phyloP scores from a whole-genome alignment of 2,888 invertebrate species.

The Trachelus stipa region DNA sequence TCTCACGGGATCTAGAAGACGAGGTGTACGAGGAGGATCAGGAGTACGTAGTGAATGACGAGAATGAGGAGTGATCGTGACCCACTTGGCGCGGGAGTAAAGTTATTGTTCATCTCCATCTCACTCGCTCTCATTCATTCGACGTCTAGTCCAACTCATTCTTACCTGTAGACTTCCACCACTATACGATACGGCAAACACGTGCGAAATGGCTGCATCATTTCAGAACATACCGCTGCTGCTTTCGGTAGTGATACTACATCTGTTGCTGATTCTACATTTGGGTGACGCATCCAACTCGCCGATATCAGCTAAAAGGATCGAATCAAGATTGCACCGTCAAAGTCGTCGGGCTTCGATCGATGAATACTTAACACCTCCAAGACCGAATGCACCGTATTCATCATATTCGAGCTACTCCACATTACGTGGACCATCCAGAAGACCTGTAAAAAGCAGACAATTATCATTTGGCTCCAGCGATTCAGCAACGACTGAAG shows the following conservation, averaged over 20 bases:
- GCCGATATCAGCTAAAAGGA: constrained; percentile 28
- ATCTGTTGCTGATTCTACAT: constrained; percentile 37
- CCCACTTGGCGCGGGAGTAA: not conserved
- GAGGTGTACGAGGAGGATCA: not conserved
- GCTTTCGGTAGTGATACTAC: not conserved
- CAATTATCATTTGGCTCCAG: not conserved
- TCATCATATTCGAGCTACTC: not conserved
- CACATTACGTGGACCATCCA: not conserved
- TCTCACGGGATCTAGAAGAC: not conserved
- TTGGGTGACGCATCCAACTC: constrained; percentile 30
- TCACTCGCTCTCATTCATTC: constrained; percentile 9
- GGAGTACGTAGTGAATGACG: not conserved
- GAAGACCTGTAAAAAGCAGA: not conserved
- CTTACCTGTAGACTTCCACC: not conserved
- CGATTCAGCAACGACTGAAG: constrained; percentile 57
- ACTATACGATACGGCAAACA: not conserved
- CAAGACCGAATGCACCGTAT: constrained; percentile 26
- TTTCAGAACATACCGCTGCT: constrained; percentile 45
- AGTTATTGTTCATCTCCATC: constrained; percentile 10
- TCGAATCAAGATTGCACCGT: constrained; percentile 20
- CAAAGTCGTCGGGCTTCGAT: constrained; percentile 2
- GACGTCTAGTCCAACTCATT: constrained; percentile 4
- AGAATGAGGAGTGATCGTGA: not conserved
- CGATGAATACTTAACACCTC: constrained; percentile 30
- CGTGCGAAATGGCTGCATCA: constrained; percentile 8